Conservation (phyloP, 2,888 invertebrate genomes). For the Callyntrura guangdongensis region DNA sequence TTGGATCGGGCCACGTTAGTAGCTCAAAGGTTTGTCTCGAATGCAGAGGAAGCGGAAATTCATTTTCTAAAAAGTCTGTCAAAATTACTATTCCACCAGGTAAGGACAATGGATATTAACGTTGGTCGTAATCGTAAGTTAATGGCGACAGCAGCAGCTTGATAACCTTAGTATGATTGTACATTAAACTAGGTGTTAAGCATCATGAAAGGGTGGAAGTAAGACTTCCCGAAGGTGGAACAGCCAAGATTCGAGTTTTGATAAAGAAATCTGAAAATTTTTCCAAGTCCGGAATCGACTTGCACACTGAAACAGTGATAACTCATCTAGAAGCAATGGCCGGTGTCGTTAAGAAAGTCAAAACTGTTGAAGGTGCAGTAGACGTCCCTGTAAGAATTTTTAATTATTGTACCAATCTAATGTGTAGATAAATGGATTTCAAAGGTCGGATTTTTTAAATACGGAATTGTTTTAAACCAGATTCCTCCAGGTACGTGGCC, state of each 20-base stretch:
- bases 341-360: conserved; percentile 96
- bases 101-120: conserved; percentile 83
- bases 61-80: conserved; percentile 94
- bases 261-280: conserved; percentile 96
- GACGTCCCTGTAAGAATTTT: conserved; percentile 93
- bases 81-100: conserved; percentile 97
- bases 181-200: conserved; percentile 53
- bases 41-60: conserved; percentile 97
- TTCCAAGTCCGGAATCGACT: conserved; percentile 96
- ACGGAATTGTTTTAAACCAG: conserved; percentile 20
- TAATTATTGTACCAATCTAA: neutral
- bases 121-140: too few relatives aligned
- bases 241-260: conserved; percentile 73
- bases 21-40: conserved; percentile 96
- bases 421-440: neutral
- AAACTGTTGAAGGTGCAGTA: conserved; percentile 98
- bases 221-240: conserved; percentile 58
- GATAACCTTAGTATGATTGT: neutral
- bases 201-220: conserved; percentile 59
- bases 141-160: too few relatives aligned
- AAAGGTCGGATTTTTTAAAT: neutral
- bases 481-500: conserved; percentile 68
- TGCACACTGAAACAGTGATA: conserved; percentile 96
- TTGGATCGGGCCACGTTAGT: conserved; percentile 85
- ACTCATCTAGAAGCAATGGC: conserved; percentile 96